Percentiles rank a stretch among this genome's conserved stretches.
Evolutionary conservation across 2,797 vertebrate species (phyloP).

Genomic region (Squalus acanthias): DNA sequence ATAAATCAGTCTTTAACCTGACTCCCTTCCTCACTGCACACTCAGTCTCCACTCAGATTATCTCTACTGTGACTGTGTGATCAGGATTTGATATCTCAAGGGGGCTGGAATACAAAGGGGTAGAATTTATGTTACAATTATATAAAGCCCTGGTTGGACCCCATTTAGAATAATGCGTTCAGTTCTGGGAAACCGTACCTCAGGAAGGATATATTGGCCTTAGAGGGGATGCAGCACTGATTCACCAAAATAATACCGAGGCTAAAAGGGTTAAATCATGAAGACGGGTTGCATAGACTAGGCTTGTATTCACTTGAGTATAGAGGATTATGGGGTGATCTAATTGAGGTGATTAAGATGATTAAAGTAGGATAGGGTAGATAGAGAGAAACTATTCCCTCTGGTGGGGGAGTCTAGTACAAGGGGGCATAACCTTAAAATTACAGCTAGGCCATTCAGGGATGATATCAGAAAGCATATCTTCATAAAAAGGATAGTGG

Average conservation of each 20-base stretch:
- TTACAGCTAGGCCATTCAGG: background rate
- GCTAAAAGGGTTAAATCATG: background rate
- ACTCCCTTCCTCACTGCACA: background rate
- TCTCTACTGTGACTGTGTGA: background rate
- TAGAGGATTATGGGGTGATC: background rate
- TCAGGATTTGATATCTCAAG: slow-evolving; percentile 15
- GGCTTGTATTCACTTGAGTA: background rate
- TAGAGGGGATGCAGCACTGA: background rate
- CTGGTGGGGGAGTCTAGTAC: background rate
- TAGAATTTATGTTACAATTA: background rate
- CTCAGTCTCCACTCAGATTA: background rate
- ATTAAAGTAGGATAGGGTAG: background rate
- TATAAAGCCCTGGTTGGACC: background rate
- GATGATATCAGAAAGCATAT: background rate
- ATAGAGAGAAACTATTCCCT: background rate
- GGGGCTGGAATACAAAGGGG: background rate
- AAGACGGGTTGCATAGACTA: background rate
- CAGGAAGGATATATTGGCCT: background rate
- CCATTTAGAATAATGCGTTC: background rate
- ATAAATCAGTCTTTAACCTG: slow-evolving; percentile 4
- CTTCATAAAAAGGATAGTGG: background rate
- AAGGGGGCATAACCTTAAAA: background rate
- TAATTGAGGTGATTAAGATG: background rate
- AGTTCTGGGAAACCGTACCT: background rate
- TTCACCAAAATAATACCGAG: background rate